Base-by-base conservation (phyloP, 64 coral and sea anemone genomes). In the Exaiptasia diaphana region DNA sequence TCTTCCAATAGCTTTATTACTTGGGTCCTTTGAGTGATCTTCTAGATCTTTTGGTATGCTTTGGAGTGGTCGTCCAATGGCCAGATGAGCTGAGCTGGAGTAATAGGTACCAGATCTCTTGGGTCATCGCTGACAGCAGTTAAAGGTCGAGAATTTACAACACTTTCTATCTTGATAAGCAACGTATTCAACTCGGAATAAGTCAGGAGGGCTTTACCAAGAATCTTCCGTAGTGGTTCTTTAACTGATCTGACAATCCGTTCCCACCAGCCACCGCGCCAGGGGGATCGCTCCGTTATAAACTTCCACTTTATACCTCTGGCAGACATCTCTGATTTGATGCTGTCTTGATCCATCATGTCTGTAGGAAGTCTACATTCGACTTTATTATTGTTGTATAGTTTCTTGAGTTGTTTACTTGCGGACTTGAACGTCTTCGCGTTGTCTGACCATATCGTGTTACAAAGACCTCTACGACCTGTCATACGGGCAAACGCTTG, bases 401-500 rank as follows among this genome's bases (percentile, higher is more conserved):
- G 56, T 33, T 56, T 79, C 67, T 24, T 55, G 45, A 17, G 7
- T 55, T 68, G 62, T 73, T 39, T 13, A 37, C 52, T 53, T 67
- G 27, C 17, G 44, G 6, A 8, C 17, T 48, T 48, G 33, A 62
- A 45, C 8, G 64, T 59, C 33, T 75, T 59, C 0, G 72, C 72
- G 37, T 86, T 75, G 27, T 81, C 78, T 0, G 59, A 68, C 78
- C 61, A 81, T 1, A 67, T 31, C 17, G 78, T 64, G 13, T 4
- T 5, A n/a, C 79, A 82, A 5, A 69, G 24, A 21, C 43, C 79
- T 87, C 83, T 52, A 4, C 75, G 4, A 14, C 40, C 56, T 15
- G 34, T 71, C 29, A 91, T 81, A 17, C 71, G 88, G 54, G 14
- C 71, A 38, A 91, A 80, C 24, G 43, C 70, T 63, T 50, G 60